Base-by-base conservation (phyloP, 2,888 invertebrate species). In the Archips crataeganus region DNA sequence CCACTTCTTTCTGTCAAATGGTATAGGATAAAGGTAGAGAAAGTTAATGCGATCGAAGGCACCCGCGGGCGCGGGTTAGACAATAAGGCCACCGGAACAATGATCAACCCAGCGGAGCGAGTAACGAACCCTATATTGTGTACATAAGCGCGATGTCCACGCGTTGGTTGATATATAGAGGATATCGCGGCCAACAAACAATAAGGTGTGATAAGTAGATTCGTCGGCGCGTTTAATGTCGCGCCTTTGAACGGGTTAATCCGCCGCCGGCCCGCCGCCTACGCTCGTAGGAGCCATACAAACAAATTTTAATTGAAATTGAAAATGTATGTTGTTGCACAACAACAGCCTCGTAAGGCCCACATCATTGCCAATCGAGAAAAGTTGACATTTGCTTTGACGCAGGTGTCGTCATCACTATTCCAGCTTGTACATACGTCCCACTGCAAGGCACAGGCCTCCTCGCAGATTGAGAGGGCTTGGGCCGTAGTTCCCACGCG, bases 191-290 rank as follows among this genome's bases (percentile, higher is more conserved):
- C 85, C 88, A 84, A 84, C 90, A 86, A 90, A 93, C 92, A 93
- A 91, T 92, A 88, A 88, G 85, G 87, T 82, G 87, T 84, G 93
- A 93, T 94, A 93, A 92, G 92, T 83, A 90, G 91, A 91, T 91
- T 90, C 87, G 90, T 89, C 94, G 94, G 93, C 86, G 77, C 89
- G 82, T 93, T 93, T 94, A 85, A 93, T 90, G 91, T 91, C 75
- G 82, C 82, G 86, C 90, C 91, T 94, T 93, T 93, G 92, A 92
- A 90, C 88, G 85, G 86, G 84, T 80, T 91, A 88, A 91, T 90
- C 90, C 90, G 87, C 93, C 90, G 90, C 63, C 63, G 63, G 47
- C 63, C 45, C 23, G 23, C 87, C 81, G 70, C 66, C 65, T 77
- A 76, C 77, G 77, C 77, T 32, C 51, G 15, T 54, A 54, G 32